A percentile compares a stretch with the other conserved stretches of the same genome.
Conservation (phyloP, 2,113 vertebrate species). For the Desmodus rotundus region DNA sequence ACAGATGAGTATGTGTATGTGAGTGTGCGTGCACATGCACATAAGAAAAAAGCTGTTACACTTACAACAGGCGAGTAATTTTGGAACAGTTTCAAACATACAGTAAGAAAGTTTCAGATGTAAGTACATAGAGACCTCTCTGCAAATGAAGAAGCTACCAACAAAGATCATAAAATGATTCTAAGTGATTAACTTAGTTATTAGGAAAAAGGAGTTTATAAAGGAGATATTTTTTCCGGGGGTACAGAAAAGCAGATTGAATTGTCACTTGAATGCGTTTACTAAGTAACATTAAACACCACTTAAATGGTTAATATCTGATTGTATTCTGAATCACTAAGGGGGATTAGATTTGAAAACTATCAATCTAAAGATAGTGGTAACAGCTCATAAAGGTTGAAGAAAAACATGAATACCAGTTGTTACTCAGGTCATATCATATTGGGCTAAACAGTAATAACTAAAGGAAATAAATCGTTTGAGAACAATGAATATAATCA, state of each 20-base stretch:
- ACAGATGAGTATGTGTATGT: no score
- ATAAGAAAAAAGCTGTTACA: neutral
- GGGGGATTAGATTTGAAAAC: neutral
- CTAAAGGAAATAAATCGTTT: neutral
- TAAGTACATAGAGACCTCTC: neutral
- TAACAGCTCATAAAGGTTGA: neutral
- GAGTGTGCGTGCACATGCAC: accelerated
- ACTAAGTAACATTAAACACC: neutral
- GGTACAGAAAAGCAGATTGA: neutral
- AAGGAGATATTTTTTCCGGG: neutral
- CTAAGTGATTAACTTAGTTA: neutral
- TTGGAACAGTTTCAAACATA: neutral
- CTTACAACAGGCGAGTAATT: neutral
- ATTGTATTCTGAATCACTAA: neutral
- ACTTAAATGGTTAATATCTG: neutral
- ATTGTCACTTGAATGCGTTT: neutral
- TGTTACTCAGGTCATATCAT: neutral
- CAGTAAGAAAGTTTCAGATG: neutral
- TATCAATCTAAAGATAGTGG: neutral
- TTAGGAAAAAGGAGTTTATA: neutral
- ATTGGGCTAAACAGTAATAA: neutral
- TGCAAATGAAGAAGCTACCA: neutral
- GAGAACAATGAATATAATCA: neutral
- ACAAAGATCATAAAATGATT: neutral
- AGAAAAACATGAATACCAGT: neutral